phyloP scores from a whole-genome alignment of 2,888 invertebrate genomes.

The Lycaena phlaeas region DNA sequence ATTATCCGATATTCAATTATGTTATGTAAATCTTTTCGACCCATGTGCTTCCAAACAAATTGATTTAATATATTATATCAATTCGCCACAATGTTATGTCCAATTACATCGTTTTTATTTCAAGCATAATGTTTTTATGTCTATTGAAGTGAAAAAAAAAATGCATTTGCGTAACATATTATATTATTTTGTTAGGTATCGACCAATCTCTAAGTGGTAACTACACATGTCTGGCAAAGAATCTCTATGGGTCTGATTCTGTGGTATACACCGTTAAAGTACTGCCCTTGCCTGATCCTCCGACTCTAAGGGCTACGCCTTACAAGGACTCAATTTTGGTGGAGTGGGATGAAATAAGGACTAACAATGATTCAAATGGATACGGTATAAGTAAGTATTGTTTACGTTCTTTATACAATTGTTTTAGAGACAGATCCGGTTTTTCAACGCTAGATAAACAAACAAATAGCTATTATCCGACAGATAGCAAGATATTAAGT shows the following conservation, averaged over 20 bases:
- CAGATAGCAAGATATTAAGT: too few species aligned
- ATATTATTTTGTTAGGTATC: constrained; percentile 70
- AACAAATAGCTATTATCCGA: too few species aligned
- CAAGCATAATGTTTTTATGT: constrained; percentile 2
- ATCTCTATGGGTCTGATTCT: constrained; percentile 87
- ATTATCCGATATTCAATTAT: too few species aligned
- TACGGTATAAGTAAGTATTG: constrained; percentile 51
- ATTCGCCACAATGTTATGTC: too few species aligned
- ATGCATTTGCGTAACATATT: too few species aligned
- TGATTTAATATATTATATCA: too few species aligned
- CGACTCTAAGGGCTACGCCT: constrained; percentile 72
- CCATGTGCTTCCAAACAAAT: too few species aligned
- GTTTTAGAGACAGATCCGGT: too few species aligned
- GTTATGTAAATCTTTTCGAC: too few species aligned
- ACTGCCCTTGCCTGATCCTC: constrained; percentile 81
- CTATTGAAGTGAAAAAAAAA: constrained; percentile 1
- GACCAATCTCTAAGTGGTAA: constrained; percentile 83
- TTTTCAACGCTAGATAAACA: too few species aligned
- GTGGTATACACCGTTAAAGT: constrained; percentile 85
- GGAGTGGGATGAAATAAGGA: constrained; percentile 77
- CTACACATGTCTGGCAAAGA: constrained; percentile 85
- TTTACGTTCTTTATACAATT: not conserved
- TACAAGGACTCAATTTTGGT: constrained; percentile 69
- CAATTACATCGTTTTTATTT: not conserved
- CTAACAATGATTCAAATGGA: constrained; percentile 38